Base-by-base conservation (phyloP, 2,113 vertebrate species). In the Galemys pyrenaicus region DNA sequence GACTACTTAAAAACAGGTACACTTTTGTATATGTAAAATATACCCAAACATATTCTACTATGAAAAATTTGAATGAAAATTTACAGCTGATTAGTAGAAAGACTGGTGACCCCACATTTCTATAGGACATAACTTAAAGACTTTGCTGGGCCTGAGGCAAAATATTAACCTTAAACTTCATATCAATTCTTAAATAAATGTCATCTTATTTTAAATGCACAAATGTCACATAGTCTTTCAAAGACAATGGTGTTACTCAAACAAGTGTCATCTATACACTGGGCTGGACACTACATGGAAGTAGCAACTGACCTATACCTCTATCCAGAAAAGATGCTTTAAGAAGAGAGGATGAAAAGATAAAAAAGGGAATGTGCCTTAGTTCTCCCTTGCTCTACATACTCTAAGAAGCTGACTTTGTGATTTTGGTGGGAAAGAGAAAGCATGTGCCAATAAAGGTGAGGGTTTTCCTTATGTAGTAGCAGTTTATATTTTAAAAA, bases 171-270 rank as follows among this genome's bases (percentile, higher is more conserved):
- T 62, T 32, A 35, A 60, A 85, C n/a, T 44, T 56, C 13, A 39
- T 11, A 28, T 26, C 82, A 41, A 26, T 81, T 85, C 54, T 84
- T 92, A 88, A 78, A 81, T 85, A 75, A 91, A 64, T 58, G 73
- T n/a, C 30, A 37, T 11, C 20, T 77, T 51, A 87, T 90, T 91
- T 54, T 74, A 62, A 91, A 64, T 73, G 28, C 2, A n/a, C 56
- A 77, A 79, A 58, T 80, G 12, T 11, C 24, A 15, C 24, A 51
- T 9, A 26, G 11, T 28, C 9, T 74, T 74, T 93, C 62, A 68
- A 39, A 80, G 37, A 74, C 13, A 77, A 22, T 73, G 24, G 11
- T 19, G 82, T 46, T 24, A 81, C 16, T 46, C 46, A 60, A 91
- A 75, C 15, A 79, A 78, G 60, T 16, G 56, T n/a, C n/a, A 56